These are phyloP conservation scores for Syngnathus rostellatus DNA, from an alignment of 2,797 vertebrate genomes.

Conservation along the genomic window DNA sequence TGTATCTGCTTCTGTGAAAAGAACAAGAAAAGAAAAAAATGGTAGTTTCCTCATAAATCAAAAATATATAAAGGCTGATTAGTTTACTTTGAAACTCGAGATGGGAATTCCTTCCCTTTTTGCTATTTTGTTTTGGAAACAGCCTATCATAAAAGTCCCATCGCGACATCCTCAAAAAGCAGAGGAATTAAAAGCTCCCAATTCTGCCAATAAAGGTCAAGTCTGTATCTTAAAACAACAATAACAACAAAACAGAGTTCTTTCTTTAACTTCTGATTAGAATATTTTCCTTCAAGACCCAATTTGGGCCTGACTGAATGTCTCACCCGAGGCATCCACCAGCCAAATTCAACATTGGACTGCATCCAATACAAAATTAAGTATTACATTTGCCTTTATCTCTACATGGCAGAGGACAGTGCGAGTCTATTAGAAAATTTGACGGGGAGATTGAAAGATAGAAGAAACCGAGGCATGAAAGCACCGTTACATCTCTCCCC, in stretches of 20 bases:
- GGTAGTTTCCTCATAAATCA: too few relatives aligned
- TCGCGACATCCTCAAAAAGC: too few relatives aligned
- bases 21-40: too few relatives aligned
- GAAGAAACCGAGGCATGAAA: slow-evolving; percentile 35
- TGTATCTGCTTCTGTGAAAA: too few relatives aligned
- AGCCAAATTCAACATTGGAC: slow-evolving; percentile 26
- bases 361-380: slow-evolving; percentile 37
- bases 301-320: slow-evolving; percentile 13
- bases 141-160: too few relatives aligned
- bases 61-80: too few relatives aligned
- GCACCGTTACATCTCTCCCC: slow-evolving; percentile 20
- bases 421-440: slow-evolving; percentile 31
- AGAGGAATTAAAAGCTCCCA: too few relatives aligned
- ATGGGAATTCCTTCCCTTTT: too few relatives aligned
- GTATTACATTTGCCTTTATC: slow-evolving; percentile 34
- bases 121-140: too few relatives aligned
- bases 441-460: slow-evolving; percentile 28
- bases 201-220: too few relatives aligned
- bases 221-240: too few relatives aligned
- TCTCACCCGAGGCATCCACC: slow-evolving; percentile 26
- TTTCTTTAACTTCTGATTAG: slow-evolving; percentile 9
- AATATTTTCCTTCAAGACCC: slow-evolving; percentile 2
- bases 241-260: not conserved
- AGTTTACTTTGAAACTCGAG: too few relatives aligned
- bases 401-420: slow-evolving; percentile 22